Percentiles rank a stretch among this genome's conserved stretches.
These are phyloP conservation scores for Blastomussa wellsi DNA, from an alignment of 92 coral and sea anemone species.

Conservation along the genomic window DNA sequence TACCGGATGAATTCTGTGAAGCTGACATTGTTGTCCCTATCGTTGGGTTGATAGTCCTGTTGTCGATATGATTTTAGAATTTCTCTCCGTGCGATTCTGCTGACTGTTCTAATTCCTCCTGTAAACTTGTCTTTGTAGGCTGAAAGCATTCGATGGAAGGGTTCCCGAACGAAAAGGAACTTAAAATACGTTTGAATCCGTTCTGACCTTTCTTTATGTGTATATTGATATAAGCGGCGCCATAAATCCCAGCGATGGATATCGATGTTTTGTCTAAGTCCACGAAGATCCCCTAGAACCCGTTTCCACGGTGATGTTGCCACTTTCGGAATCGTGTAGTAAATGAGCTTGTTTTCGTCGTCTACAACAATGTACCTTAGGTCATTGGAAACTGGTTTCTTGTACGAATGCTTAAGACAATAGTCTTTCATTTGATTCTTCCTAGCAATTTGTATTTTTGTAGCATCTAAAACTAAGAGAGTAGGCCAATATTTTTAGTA, in stretches of 20 bases:
- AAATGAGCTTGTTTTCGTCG: slow-evolving; percentile 18
- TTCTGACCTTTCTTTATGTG: neutral
- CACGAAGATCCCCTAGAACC: neutral
- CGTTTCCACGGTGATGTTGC: slow-evolving; percentile 18
- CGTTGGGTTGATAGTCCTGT: neutral
- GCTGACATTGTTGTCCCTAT: neutral
- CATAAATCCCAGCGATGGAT: neutral
- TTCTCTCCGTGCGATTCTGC: neutral
- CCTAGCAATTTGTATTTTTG: slow-evolving; percentile 1
- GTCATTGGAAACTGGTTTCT: neutral
- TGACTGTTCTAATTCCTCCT: neutral
- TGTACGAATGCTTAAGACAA: slow-evolving; percentile 10
- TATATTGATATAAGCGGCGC: neutral
- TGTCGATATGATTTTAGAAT: slow-evolving; percentile 4
- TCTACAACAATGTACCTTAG: neutral
- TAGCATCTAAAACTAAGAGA: neutral
- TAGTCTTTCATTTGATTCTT: slow-evolving; percentile 7
- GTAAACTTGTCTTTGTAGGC: slow-evolving; percentile 22
- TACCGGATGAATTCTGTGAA: slow-evolving; percentile 14
- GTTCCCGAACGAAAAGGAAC: slow-evolving; percentile 20
- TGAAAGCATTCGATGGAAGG: slow-evolving; percentile 5
- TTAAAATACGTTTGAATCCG: slow-evolving; percentile 11
- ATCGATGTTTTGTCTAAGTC: neutral
- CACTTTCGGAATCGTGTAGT: slow-evolving; percentile 29
- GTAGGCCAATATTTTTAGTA: neutral